Conservation (phyloP, 92 coral and sea anemone genomes). For the Parazoanthus atlanticus region DNA sequence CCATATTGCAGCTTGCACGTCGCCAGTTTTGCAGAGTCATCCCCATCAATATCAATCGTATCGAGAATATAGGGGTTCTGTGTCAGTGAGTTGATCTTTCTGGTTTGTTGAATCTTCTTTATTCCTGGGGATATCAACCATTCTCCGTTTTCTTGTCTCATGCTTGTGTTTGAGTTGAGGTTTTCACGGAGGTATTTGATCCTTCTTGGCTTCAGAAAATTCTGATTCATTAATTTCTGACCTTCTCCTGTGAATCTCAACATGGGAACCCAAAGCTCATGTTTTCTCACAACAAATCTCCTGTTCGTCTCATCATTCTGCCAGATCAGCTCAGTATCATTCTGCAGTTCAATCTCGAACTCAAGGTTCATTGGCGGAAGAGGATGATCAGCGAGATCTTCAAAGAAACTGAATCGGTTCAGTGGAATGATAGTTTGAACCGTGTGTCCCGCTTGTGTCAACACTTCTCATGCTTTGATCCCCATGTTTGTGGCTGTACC, state of each 20-base stretch:
- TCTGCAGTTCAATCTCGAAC: constrained; percentile 18
- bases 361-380: constrained; percentile 4
- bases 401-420: constrained; percentile 23
- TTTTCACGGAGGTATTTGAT: background rate
- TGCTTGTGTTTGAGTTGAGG: background rate
- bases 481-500: too few relatives aligned
- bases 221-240: background rate
- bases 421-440: constrained; percentile 1
- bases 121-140: background rate
- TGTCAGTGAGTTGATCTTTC: background rate
- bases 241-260: background rate
- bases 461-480: too few relatives aligned
- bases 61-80: constrained; percentile 21
- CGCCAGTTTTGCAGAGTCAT: constrained; percentile 8
- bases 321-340: too few relatives aligned
- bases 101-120: background rate
- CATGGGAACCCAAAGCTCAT: constrained; percentile 17
- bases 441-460: background rate
- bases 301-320: too few relatives aligned
- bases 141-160: background rate
- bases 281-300: constrained; percentile 4
- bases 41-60: constrained; percentile 18
- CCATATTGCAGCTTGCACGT: constrained; percentile 21
- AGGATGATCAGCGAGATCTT: background rate
- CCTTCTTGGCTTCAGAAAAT: background rate